Percentiles rank a stretch among this genome's conserved stretches.
Evolutionary conservation across 2,113 vertebrate genomes (phyloP).

Genomic region (cat (Felis catus)): F.catus_Fca126_mat1.0 CM031411.1:61366501-61367000

Average conservation of each 20-base stretch:
- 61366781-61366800: background rate
- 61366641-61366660: background rate
- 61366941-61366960: background rate
- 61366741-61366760: background rate
- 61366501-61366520: background rate
- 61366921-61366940: background rate
- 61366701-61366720: background rate
- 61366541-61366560: background rate
- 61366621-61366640: background rate
- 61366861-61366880: background rate
- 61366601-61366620: background rate
- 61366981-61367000: background rate
- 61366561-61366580: background rate
- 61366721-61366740: conserved; percentile 1
- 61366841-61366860: background rate
- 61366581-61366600: background rate
- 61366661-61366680: background rate
- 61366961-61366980: conserved; percentile 4
- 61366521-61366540: background rate
- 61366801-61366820: background rate
- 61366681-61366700: background rate
- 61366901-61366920: conserved; percentile 1
- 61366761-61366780: background rate
- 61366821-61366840: background rate
- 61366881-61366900: background rate